phyloP scores from a whole-genome alignment of 1,140 invertebrate species.

The Polypedilum vanderplanki region DNA sequence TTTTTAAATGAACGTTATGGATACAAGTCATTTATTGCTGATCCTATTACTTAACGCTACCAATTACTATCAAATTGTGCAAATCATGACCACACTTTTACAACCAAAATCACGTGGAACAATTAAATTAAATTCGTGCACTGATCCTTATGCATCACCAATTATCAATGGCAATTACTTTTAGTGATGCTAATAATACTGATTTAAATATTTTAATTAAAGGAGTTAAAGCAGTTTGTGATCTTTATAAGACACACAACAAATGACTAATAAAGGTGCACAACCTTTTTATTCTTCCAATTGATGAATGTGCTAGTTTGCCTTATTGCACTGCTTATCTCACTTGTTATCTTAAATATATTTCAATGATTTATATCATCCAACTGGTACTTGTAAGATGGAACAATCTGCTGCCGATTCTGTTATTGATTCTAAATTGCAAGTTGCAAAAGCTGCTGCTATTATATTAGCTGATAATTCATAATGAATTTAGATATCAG shows the following conservation, averaged over 20 bases:
- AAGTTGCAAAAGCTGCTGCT: conserved; percentile 74
- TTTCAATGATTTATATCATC: conserved; percentile 48
- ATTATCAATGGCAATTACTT: conserved; percentile 65
- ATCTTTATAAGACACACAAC: not conserved
- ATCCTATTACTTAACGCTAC: conserved; percentile 35
- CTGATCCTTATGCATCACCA: conserved; percentile 55
- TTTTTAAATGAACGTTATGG: conserved; percentile 34
- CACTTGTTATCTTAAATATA: not conserved
- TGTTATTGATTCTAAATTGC: conserved; percentile 65
- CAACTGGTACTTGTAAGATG: conserved; percentile 79
- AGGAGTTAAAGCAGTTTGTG: not conserved
- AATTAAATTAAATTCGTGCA: conserved; percentile 47
- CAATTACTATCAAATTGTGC: conserved; percentile 36
- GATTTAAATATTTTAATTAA: conserved; percentile 45
- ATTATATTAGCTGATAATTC: conserved; percentile 57
- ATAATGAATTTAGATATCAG: not conserved
- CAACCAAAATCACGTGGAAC: conserved; percentile 44
- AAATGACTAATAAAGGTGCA: not conserved
- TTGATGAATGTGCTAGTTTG: not conserved
- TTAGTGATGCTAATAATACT: conserved; percentile 42
- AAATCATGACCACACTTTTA: conserved; percentile 39
- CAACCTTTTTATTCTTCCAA: not conserved
- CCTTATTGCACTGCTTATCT: not conserved
- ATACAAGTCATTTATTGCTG: conserved; percentile 38
- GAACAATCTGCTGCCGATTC: conserved; percentile 61